Conservation (phyloP, 2,888 invertebrate species). For the Pheosia tremula region DNA sequence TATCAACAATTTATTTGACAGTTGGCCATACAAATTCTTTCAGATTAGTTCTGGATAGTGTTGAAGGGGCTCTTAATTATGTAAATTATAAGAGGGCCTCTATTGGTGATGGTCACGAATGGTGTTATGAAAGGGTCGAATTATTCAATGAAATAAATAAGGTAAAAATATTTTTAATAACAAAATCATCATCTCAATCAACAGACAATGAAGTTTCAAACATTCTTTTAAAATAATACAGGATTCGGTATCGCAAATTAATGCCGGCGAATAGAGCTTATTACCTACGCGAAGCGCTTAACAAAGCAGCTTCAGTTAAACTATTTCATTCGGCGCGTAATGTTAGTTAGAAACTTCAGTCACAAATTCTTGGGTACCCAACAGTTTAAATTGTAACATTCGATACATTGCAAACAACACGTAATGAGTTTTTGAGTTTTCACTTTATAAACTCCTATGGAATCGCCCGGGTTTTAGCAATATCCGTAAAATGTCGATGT, state of each 20-base stretch:
- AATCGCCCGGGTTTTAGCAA: conserved; percentile 1
- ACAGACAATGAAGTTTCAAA: no score
- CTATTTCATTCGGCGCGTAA: conserved; percentile 57
- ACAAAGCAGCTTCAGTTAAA: conserved; percentile 52
- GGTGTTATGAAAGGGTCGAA: no score
- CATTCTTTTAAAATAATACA: background rate
- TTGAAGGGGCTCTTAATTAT: no score
- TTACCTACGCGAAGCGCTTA: conserved; percentile 44
- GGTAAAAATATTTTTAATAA: no score
- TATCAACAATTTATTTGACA: no score
- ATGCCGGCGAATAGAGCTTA: conserved; percentile 49
- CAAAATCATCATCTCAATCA: no score
- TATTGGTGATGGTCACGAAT: no score
- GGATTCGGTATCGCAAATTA: conserved; percentile 29
- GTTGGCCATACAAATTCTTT: no score
- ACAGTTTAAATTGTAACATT: conserved; percentile 46
- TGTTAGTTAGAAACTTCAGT: conserved; percentile 51
- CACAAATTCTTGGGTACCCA: conserved; percentile 48
- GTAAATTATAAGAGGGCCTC: no score
- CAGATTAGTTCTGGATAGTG: no score
- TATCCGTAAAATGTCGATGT: background rate
- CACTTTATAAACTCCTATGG: conserved; percentile 19
- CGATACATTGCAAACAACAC: conserved; percentile 41
- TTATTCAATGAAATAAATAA: no score
- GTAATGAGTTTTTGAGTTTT: conserved; percentile 40